Percentiles rank a stretch among this genome's conserved stretches.
phyloP scores from a whole-genome alignment of 2,888 invertebrate species.

The Napeogenes inachia region DNA sequence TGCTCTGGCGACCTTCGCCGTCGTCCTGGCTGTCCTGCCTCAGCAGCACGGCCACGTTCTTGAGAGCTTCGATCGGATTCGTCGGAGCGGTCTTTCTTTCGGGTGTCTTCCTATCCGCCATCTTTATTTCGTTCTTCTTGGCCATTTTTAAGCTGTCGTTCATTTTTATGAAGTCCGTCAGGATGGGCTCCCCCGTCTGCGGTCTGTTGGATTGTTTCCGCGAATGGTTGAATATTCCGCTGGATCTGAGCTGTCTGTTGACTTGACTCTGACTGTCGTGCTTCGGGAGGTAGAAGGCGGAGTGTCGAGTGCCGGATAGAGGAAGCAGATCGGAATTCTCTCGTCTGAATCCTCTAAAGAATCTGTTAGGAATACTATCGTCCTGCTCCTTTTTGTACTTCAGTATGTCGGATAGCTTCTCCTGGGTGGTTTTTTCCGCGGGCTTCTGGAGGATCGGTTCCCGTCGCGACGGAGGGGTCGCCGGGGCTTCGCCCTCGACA shows the following conservation, averaged over 20 bases:
- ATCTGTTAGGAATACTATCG: constrained; percentile 82
- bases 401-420: constrained; percentile 69
- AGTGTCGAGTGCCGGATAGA: constrained; percentile 83
- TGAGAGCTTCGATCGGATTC: constrained; percentile 69
- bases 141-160: constrained; percentile 72
- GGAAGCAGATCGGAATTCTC: constrained; percentile 92
- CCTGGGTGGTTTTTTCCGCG: constrained; percentile 59
- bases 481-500: constrained; percentile 64
- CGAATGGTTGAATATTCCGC: constrained; percentile 83
- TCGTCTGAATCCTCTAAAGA: constrained; percentile 87
- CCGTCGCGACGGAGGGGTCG: constrained; percentile 64
- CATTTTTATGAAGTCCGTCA: constrained; percentile 83
- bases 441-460: constrained; percentile 60
- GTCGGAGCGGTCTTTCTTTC: constrained; percentile 49
- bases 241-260: constrained; percentile 78
- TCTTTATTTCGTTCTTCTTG: constrained; percentile 61
- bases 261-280: constrained; percentile 68
- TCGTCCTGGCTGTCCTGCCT: constrained; percentile 61
- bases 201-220: constrained; percentile 76
- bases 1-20: constrained; percentile 62
- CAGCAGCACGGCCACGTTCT: constrained; percentile 63
- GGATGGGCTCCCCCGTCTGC: constrained; percentile 80
- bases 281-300: constrained; percentile 81
- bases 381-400: constrained; percentile 84
- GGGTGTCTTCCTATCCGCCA: constrained; percentile 46